These are phyloP conservation scores for Seriola quinqueradiata DNA, from an alignment of 2,113 vertebrate genomes.

Conservation along the genomic window DNA sequence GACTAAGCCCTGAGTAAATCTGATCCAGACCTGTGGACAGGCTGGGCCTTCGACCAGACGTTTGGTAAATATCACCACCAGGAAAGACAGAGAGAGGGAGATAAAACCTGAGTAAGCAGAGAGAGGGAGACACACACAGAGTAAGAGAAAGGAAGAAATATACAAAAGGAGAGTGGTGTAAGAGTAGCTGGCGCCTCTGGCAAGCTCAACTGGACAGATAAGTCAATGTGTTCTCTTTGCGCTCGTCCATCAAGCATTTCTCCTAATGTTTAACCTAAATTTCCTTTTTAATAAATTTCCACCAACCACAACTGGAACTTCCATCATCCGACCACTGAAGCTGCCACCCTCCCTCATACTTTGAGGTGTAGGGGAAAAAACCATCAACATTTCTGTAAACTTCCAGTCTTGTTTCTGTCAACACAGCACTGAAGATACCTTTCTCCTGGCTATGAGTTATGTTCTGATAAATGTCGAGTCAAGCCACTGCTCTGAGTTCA, in stretches of 20 bases:
- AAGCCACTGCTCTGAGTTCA: conserved; percentile 1
- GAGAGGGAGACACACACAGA: not conserved
- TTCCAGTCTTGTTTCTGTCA: conserved; percentile 1
- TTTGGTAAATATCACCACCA: conserved; percentile 57
- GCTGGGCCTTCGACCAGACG: conserved; percentile 45
- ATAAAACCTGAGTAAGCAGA: conserved; percentile 26
- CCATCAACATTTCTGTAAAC: not conserved
- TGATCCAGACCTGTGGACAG: conserved; percentile 49
- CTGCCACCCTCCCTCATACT: conserved; percentile 29
- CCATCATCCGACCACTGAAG: conserved; percentile 21
- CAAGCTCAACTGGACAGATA: conserved; percentile 8
- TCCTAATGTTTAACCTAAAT: conserved; percentile 3
- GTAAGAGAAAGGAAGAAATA: not conserved
- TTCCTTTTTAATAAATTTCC: not conserved
- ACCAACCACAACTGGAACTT: conserved; percentile 44
- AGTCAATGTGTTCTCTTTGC: conserved; percentile 16
- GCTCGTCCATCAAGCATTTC: not conserved
- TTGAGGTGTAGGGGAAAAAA: not conserved
- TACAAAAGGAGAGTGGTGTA: conserved; percentile 20
- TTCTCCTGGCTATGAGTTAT: not conserved
- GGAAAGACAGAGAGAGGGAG: conserved; percentile 18
- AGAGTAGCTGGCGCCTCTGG: conserved; percentile 31
- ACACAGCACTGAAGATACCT: not conserved
- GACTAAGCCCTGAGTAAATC: conserved; percentile 44
- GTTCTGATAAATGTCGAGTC: conserved; percentile 28